phyloP scores from a whole-genome alignment of 2,113 vertebrate genomes.

The Alectura lathami region DNA sequence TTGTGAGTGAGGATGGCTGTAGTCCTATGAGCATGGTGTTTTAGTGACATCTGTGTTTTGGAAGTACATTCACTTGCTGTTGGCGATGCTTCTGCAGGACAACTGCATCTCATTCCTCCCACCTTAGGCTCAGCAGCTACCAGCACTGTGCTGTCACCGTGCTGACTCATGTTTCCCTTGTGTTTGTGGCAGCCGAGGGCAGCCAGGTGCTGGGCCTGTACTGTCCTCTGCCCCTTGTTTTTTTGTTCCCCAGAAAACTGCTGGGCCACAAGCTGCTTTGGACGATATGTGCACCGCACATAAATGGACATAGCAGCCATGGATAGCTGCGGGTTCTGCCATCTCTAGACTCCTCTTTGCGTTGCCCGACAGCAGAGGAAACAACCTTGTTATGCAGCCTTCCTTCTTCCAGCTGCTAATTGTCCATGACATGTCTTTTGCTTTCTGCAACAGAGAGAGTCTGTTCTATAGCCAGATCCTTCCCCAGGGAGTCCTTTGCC shows the following conservation, averaged over 20 bases:
- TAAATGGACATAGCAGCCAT: background rate
- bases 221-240: background rate
- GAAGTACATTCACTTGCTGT: background rate
- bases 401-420: background rate
- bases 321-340: background rate
- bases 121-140: background rate
- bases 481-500: background rate
- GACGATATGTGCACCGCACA: background rate
- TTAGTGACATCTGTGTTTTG: background rate
- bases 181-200: background rate
- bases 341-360: background rate
- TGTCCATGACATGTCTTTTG: background rate
- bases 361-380: background rate
- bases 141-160: background rate
- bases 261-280: background rate
- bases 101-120: background rate
- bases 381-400: background rate
- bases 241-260: background rate
- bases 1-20: background rate
- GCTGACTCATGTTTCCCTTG: background rate
- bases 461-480: background rate
- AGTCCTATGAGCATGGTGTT: background rate
- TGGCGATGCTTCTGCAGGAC: background rate
- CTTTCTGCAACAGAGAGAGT: background rate
- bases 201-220: background rate